Conservation (phyloP, 2,113 vertebrate genomes). For the Pseudonaja textilis region DNA sequence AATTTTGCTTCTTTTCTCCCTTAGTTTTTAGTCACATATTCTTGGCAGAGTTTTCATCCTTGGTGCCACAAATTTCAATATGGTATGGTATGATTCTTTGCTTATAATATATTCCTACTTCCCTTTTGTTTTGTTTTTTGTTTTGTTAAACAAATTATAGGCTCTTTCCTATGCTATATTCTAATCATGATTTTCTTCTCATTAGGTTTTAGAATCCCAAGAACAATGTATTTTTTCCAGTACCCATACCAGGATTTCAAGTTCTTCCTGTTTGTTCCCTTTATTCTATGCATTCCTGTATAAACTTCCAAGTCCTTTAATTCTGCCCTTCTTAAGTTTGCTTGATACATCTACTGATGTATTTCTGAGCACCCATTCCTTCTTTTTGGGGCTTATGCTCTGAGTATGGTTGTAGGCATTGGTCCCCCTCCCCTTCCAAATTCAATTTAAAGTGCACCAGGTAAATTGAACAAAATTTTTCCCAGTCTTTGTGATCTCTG, state of each 20-base stretch:
- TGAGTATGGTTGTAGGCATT: neutral
- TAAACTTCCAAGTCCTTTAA: neutral
- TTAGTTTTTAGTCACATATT: neutral
- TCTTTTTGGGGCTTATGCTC: neutral
- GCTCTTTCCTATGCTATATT: neutral
- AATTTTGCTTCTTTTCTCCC: neutral
- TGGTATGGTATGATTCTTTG: neutral
- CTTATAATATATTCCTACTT: neutral
- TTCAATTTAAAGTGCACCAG: neutral
- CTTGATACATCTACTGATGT: neutral
- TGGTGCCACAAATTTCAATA: neutral
- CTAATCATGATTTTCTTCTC: neutral
- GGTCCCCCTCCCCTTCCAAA: neutral
- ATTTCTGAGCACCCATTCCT: neutral
- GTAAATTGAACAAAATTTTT: neutral
- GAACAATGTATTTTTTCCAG: neutral
- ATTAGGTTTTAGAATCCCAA: neutral
- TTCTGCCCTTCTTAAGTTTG: neutral
- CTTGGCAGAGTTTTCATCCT: neutral
- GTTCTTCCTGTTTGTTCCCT: neutral
- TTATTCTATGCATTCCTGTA: neutral
- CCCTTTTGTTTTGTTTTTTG: neutral
- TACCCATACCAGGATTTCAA: neutral
- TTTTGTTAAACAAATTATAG: neutral
- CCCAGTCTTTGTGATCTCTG: neutral